Evolutionary conservation across 1,140 invertebrate genomes (phyloP).

Genomic region (Ridgeia piscesae): DNA sequence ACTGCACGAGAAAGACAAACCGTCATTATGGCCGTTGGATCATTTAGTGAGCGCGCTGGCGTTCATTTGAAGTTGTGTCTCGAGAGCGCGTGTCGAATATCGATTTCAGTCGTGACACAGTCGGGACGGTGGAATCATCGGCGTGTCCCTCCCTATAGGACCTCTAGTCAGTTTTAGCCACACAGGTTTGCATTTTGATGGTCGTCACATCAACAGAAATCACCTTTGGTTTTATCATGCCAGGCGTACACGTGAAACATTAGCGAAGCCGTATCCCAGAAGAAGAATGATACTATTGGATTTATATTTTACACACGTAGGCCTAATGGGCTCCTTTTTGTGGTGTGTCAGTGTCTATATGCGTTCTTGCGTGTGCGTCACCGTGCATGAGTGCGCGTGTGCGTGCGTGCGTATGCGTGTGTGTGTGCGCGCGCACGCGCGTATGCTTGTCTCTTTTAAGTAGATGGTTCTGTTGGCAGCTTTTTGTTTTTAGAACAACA

Average conservation of each 20-base stretch:
- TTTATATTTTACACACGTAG: too few relatives aligned
- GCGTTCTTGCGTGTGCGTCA: neutral
- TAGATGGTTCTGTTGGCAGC: neutral
- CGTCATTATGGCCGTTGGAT: neutral
- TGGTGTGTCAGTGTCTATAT: too few relatives aligned
- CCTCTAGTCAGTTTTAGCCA: neutral
- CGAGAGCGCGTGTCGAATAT: neutral
- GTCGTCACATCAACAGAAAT: too few relatives aligned
- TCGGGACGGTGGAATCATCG: neutral
- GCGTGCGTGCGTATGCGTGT: neutral
- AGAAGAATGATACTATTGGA: too few relatives aligned
- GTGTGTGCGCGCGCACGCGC: too few relatives aligned
- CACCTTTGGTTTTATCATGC: too few relatives aligned
- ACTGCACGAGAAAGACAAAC: neutral
- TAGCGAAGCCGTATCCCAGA: too few relatives aligned
- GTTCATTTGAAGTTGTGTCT: neutral
- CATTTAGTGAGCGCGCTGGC: neutral
- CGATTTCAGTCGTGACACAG: neutral
- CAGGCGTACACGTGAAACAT: too few relatives aligned
- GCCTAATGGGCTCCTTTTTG: too few relatives aligned
- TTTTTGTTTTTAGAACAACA: too few relatives aligned
- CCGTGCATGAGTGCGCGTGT: slow-evolving; percentile 7
- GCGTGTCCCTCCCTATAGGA: neutral
- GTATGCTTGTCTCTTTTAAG: neutral
- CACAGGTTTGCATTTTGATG: neutral